These are phyloP conservation scores for Zaprionus lachaisei DNA, from an alignment of 1,140 invertebrate species.

Conservation along the genomic window DNA sequence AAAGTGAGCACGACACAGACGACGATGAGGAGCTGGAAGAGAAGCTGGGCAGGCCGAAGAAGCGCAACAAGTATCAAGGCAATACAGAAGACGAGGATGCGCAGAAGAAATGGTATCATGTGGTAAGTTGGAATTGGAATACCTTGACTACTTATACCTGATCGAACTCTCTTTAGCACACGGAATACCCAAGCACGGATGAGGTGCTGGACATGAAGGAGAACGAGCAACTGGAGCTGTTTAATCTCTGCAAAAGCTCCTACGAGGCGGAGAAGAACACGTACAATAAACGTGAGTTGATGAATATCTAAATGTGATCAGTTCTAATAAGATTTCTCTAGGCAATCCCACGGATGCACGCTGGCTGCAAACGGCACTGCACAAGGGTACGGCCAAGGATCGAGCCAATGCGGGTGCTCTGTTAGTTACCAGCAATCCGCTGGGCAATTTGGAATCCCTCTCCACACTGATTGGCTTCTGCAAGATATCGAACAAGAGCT, in stretches of 20 bases:
- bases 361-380: slow-evolving; percentile 91
- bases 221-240: slow-evolving; percentile 74
- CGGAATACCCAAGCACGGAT: slow-evolving; percentile 70
- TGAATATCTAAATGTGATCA: neutral
- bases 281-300: slow-evolving; percentile 65
- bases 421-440: slow-evolving; percentile 90
- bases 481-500: slow-evolving; percentile 89
- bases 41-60: slow-evolving; percentile 1
- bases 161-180: slow-evolving; percentile 43
- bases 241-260: slow-evolving; percentile 71
- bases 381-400: slow-evolving; percentile 90
- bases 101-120: slow-evolving; percentile 80
- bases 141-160: neutral
- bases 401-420: slow-evolving; percentile 91
- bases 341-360: slow-evolving; percentile 79
- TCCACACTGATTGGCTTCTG: slow-evolving; percentile 89
- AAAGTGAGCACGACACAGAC: slow-evolving; percentile 51
- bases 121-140: slow-evolving; percentile 49
- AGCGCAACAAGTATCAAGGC: slow-evolving; percentile 50
- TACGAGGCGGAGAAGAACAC: slow-evolving; percentile 68
- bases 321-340: slow-evolving; percentile 6
- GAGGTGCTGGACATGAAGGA: slow-evolving; percentile 83
- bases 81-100: slow-evolving; percentile 56
- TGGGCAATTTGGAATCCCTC: slow-evolving; percentile 89
- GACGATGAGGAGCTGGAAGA: slow-evolving; percentile 36